These are phyloP conservation scores for Conops quadrifasciatus DNA, from an alignment of 2,888 invertebrate species.

Conservation along the genomic window DNA sequence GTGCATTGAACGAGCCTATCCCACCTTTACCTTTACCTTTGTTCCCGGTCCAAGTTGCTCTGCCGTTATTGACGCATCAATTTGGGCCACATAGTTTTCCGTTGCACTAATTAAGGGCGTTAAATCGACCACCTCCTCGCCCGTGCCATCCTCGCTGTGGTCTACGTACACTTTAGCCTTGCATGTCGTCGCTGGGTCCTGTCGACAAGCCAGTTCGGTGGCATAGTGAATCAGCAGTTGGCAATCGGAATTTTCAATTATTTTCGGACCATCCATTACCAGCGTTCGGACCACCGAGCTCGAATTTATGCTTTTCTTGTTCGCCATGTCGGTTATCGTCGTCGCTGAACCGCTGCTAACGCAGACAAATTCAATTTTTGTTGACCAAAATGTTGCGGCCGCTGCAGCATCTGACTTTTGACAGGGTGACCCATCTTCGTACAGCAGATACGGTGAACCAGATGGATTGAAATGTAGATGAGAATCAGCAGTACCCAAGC, in stretches of 20 bases:
- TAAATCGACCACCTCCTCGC: conserved; percentile 57
- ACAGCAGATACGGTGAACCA: conserved; percentile 62
- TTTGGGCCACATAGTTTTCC: conserved; percentile 62
- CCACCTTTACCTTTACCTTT: conserved; percentile 51
- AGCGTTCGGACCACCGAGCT: conserved; percentile 38
- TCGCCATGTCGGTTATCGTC: conserved; percentile 45
- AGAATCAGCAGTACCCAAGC: conserved; percentile 58
- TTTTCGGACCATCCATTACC: conserved; percentile 51
- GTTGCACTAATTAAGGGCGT: conserved; percentile 62
- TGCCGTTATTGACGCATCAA: conserved; percentile 53
- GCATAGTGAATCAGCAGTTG: conserved; percentile 63
- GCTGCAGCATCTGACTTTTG: conserved; percentile 37
- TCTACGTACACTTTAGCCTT: conserved; percentile 51
- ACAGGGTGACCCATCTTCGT: conserved; percentile 59
- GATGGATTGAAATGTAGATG: conserved; percentile 61
- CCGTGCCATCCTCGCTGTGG: conserved; percentile 50
- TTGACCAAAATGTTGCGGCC: conserved; percentile 56
- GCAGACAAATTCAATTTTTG: conserved; percentile 66
- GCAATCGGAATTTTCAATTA: conserved; percentile 65
- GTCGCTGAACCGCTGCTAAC: conserved; percentile 52
- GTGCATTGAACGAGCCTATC: neutral
- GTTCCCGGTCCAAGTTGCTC: conserved; percentile 55
- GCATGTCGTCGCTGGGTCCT: conserved; percentile 55
- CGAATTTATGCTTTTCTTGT: neutral
- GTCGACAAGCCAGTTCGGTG: conserved; percentile 62